Conservation (phyloP, 2,888 invertebrate species). For the Synanthedon formicaeformis region DNA sequence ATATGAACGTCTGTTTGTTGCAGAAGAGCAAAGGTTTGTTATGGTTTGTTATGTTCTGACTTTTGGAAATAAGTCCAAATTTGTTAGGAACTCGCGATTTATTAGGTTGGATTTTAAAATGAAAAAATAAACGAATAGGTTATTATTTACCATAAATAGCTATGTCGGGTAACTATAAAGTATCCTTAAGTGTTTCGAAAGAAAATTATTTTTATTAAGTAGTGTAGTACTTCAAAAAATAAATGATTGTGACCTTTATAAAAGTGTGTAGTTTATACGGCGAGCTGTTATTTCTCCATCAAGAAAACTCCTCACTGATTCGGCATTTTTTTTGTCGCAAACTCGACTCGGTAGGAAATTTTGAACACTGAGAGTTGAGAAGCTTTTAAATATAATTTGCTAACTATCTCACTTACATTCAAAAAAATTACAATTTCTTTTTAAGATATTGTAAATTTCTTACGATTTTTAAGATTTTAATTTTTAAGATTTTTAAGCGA, state of each 20-base stretch:
- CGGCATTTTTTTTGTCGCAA: neutral
- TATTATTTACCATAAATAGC: too few species aligned
- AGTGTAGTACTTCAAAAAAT: neutral
- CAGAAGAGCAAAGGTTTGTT: too few species aligned
- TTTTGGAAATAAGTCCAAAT: too few species aligned
- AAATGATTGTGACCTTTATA: slow-evolving; percentile 1
- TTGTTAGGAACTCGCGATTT: too few species aligned
- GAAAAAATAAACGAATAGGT: too few species aligned
- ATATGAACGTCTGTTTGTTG: too few species aligned
- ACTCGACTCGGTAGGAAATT: neutral
- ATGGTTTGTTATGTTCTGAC: too few species aligned
- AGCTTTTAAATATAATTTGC: neutral
- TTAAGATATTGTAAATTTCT: too few species aligned
- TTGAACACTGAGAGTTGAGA: neutral
- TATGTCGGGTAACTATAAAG: too few species aligned
- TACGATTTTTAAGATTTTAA: too few species aligned
- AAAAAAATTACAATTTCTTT: neutral
- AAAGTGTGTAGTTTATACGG: neutral
- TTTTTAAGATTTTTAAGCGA: too few species aligned
- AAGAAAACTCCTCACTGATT: slow-evolving; percentile 1
- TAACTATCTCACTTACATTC: neutral
- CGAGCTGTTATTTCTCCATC: slow-evolving; percentile 14
- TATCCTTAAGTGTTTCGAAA: neutral
- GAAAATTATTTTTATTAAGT: neutral
- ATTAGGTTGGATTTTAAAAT: too few species aligned